phyloP scores from a whole-genome alignment of 2,888 invertebrate genomes.

The Actias luna region DNA sequence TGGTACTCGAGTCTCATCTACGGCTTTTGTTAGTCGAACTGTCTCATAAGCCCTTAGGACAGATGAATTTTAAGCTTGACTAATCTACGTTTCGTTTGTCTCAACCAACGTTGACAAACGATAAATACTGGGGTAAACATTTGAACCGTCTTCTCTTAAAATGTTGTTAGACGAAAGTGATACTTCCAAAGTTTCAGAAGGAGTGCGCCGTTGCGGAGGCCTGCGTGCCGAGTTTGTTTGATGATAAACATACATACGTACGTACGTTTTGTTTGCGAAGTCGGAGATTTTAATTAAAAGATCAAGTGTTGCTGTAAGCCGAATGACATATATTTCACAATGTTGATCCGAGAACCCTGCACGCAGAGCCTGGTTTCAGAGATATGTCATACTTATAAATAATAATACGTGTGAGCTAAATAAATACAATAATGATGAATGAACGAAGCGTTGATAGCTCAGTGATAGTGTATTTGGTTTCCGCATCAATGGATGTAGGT shows the following conservation, averaged over 20 bases:
- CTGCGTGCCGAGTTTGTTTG: not conserved
- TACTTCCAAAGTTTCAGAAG: not conserved
- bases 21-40: not conserved
- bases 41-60: not conserved
- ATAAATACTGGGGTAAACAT: not conserved
- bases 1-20: not conserved
- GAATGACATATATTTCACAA: not conserved
- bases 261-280: not conserved
- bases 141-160: not conserved
- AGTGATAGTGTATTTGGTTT: no score
- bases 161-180: not conserved
- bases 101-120: slow-evolving; percentile 6
- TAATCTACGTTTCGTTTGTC: slow-evolving; percentile 7
- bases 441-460: no score
- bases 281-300: slow-evolving; percentile 3
- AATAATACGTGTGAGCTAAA: no score
- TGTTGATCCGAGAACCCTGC: not conserved
- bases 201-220: not conserved
- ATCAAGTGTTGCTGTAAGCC: not conserved
- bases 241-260: not conserved
- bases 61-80: not conserved
- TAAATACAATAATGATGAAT: no score
- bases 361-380: no score
- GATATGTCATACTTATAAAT: no score
- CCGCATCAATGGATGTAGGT: no score